Conservation (phyloP, 92 coral and sea anemone species). For the Palythoa caribaeorum region DNA sequence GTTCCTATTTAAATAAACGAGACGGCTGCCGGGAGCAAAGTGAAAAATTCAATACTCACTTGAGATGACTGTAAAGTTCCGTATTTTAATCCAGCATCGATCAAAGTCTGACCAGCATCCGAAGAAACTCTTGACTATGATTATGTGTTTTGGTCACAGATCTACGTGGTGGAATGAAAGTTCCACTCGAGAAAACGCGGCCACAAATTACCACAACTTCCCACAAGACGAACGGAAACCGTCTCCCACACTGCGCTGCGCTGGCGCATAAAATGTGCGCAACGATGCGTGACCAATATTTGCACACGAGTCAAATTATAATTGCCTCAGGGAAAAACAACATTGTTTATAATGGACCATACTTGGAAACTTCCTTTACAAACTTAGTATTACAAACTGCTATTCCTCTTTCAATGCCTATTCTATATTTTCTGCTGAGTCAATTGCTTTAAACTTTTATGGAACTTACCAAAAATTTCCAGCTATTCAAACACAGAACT, state of each 20-base stretch:
- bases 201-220: neutral
- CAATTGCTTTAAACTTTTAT: neutral
- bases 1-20: conserved; percentile 5
- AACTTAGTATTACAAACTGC: neutral
- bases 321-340: conserved; percentile 14
- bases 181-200: conserved; percentile 5
- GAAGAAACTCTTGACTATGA: neutral
- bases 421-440: neutral
- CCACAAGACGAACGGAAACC: conserved; percentile 35
- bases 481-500: neutral
- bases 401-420: neutral
- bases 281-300: conserved; percentile 40
- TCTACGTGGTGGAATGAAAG: conserved; percentile 52
- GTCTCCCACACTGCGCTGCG: conserved; percentile 13
- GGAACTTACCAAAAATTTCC: neutral
- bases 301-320: conserved; percentile 15
- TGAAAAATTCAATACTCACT: conserved; percentile 16
- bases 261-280: conserved; percentile 1
- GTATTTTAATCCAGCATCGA: neutral
- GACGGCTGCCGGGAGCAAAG: neutral
- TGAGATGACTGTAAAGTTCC: neutral
- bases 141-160: conserved; percentile 3
- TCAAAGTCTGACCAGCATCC: neutral
- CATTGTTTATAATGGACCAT: neutral
- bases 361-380: neutral